phyloP scores from a whole-genome alignment of 2,888 invertebrate species.

The Ormyrus nitidulus region DNA sequence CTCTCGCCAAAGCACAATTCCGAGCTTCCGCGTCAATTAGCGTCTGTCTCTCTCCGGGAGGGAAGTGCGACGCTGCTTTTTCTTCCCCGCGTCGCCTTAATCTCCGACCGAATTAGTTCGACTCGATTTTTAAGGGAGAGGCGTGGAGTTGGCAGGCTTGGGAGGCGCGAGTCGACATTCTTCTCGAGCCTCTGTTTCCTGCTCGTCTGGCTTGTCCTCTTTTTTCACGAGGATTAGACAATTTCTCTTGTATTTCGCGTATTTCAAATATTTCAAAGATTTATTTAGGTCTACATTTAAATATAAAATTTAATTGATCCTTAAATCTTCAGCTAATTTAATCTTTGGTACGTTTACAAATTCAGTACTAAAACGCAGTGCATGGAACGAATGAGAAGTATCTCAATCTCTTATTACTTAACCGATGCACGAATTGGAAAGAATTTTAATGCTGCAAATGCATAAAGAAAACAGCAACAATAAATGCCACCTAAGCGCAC shows the following conservation, averaged over 20 bases:
- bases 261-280: too few relatives aligned
- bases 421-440: slow-evolving; percentile 46
- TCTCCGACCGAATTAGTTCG: slow-evolving; percentile 39
- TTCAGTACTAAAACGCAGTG: neutral
- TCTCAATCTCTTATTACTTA: neutral
- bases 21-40: slow-evolving; percentile 46
- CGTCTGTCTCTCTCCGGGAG: slow-evolving; percentile 24
- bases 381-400: too few relatives aligned
- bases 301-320: neutral
- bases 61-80: neutral
- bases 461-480: too few relatives aligned
- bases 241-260: too few relatives aligned
- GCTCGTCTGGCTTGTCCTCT: neutral
- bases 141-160: slow-evolving; percentile 11
- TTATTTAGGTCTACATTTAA: neutral
- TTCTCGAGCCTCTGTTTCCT: too few relatives aligned
- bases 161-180: too few relatives aligned
- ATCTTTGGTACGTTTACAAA: neutral
- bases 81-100: slow-evolving; percentile 17
- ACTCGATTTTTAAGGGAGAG: slow-evolving; percentile 36
- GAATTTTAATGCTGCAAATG: too few relatives aligned
- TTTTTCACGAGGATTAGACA: too few relatives aligned
- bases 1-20: neutral
- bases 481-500: too few relatives aligned
- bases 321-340: neutral